These are phyloP conservation scores for Nomada ruficornis DNA, from an alignment of 2,888 invertebrate species.

Conservation along the genomic window DNA sequence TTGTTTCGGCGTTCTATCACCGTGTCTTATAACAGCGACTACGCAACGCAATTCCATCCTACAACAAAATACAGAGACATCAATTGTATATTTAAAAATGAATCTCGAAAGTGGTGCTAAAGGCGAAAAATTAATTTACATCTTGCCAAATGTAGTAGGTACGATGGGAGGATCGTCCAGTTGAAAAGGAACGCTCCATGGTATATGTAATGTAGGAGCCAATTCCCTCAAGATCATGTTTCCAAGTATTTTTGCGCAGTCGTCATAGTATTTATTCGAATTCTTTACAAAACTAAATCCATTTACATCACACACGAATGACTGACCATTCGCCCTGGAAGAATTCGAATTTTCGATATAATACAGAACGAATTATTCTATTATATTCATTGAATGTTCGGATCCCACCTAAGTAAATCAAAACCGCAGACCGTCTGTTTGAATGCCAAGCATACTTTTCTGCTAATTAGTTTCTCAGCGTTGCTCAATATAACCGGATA, in stretches of 20 bases:
- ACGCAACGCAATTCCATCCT: constrained; percentile 96
- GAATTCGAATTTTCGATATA: not conserved
- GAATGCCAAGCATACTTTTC: constrained; percentile 98
- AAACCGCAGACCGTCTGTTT: constrained; percentile 99
- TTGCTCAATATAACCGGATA: constrained; percentile 99
- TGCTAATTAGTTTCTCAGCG: constrained; percentile 98
- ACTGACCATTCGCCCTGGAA: constrained; percentile 97
- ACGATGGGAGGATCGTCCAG: constrained; percentile 99
- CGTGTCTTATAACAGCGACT: constrained; percentile 98
- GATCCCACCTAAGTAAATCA: constrained; percentile 92
- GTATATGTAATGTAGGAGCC: constrained; percentile 97
- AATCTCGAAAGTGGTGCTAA: not conserved
- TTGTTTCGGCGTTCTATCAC: constrained; percentile 99
- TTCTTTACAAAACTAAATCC: constrained; percentile 99
- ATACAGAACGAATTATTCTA: not conserved
- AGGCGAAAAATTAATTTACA: constrained; percentile 85
- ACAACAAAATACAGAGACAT: constrained; percentile 1
- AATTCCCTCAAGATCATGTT: constrained; percentile 98
- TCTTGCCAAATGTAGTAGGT: constrained; percentile 99
- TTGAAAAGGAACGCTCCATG: constrained; percentile 98
- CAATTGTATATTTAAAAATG: constrained; percentile 11
- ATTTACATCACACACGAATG: constrained; percentile 99
- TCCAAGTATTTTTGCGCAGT: constrained; percentile 98
- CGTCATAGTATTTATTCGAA: constrained; percentile 99
- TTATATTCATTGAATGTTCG: not conserved